A percentile compares a stretch with the other conserved stretches of the same genome.
Conservation (phyloP, 2,888 invertebrate species). For the Pollenia amentaria region DNA sequence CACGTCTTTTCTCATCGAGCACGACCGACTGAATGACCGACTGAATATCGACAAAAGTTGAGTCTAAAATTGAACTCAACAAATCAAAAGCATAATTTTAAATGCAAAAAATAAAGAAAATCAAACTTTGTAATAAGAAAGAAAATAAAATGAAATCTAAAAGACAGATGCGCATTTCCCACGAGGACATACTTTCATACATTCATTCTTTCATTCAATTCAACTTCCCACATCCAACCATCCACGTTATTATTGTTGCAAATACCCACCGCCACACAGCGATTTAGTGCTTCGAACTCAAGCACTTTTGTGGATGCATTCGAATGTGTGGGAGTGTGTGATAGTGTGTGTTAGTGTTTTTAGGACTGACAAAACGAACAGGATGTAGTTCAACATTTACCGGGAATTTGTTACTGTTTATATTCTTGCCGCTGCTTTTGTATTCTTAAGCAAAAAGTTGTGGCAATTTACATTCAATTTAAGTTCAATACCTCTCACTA, state of each 20-base stretch:
- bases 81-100: slow-evolving; percentile 64
- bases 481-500: slow-evolving; percentile 71
- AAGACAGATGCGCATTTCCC: slow-evolving; percentile 72
- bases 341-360: slow-evolving; percentile 17
- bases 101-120: slow-evolving; percentile 46
- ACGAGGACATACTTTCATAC: slow-evolving; percentile 53
- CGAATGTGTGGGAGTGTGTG: slow-evolving; percentile 17
- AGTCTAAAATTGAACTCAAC: slow-evolving; percentile 48
- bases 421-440: slow-evolving; percentile 42
- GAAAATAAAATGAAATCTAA: slow-evolving; percentile 47
- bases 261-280: slow-evolving; percentile 10
- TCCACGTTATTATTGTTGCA: slow-evolving; percentile 29
- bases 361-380: slow-evolving; percentile 27
- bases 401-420: slow-evolving; percentile 52
- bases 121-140: slow-evolving; percentile 40
- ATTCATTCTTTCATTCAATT: not conserved
- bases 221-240: not conserved
- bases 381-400: slow-evolving; percentile 56
- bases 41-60: slow-evolving; percentile 47
- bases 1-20: too few species aligned
- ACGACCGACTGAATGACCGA: too few species aligned
- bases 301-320: slow-evolving; percentile 16
- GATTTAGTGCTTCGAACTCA: slow-evolving; percentile 36
- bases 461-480: slow-evolving; percentile 76
- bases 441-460: slow-evolving; percentile 64